Evolutionary conservation across 2,888 invertebrate species (phyloP), one percentile per base, ranked within the genome.

Genomic region (Trisateles emortualis): DNA sequence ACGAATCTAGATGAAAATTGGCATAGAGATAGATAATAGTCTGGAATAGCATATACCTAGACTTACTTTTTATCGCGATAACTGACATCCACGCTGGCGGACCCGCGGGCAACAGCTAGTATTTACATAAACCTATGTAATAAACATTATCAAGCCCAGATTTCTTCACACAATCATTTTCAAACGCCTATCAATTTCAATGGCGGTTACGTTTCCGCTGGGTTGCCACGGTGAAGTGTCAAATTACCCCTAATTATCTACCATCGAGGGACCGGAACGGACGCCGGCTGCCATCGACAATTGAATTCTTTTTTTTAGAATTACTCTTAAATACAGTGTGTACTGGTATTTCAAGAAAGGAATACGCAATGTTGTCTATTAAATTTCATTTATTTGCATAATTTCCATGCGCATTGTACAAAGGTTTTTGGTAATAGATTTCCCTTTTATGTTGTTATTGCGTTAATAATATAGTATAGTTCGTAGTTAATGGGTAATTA

Each of bases 181-280:
- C 59, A 72, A 70, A 68, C 60, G 57, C 66, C 53, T 64, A 68
- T 66, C 73, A 62, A 52, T 68, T 67, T 64, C 66, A 71, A 71
- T 71, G 58, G 71, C 72, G 71, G 71, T 71, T 72, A 58, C 61
- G 72, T 72, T 71, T 71, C 71, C 71, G 71, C 60, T 71, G 72
- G 57, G 71, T 72, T 71, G 69, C 71, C 72, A 71, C 71, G 59
- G 48, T 72, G 64, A 72, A 81, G 81, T 81, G 78, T 81, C 81
- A 68, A 78, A 79, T 81, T 81, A 81, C 81, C 68, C 76, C 69
- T 80, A 80, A 80, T 81, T 80, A 79, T 75, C 69, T 68, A 70
- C 66, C 60, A 72, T 72, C 68, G 60, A 68, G 73, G 70, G 66
- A 72, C 73, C 78, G 78, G 80, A 78, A 72, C 68, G 64, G 38